These are phyloP conservation scores for Apostichopus leukothele DNA, from an alignment of 53 echinoderm and acorn worm genomes.

Conservation along the genomic window DNA sequence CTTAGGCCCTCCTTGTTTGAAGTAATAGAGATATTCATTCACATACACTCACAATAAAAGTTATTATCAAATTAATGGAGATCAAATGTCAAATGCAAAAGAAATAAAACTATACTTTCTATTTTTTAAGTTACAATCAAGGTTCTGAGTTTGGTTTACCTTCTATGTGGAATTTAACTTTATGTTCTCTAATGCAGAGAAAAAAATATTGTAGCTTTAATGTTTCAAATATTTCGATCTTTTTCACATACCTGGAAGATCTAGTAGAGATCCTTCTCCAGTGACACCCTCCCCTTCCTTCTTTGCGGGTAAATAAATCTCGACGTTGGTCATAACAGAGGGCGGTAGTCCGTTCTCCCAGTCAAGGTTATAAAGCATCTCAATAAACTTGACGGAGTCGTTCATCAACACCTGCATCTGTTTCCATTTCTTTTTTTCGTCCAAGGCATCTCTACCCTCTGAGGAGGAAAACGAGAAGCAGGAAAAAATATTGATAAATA, in stretches of 20 bases:
- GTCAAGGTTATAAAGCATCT: constrained; percentile 68
- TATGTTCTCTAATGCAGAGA: too few relatives aligned
- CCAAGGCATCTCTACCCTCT: constrained; percentile 81
- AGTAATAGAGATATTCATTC: background rate
- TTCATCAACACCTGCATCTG: constrained; percentile 85
- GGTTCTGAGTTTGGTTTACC: too few relatives aligned
- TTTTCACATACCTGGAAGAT: constrained; percentile 67
- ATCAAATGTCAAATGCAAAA: too few relatives aligned
- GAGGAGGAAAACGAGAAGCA: background rate
- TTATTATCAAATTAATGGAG: too few relatives aligned
- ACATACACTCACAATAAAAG: too few relatives aligned
- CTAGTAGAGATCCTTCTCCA: constrained; percentile 93
- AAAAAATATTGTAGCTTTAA: too few relatives aligned
- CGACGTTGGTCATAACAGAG: constrained; percentile 67
- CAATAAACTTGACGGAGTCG: constrained; percentile 94
- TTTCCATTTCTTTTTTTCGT: constrained; percentile 92
- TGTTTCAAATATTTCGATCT: too few relatives aligned
- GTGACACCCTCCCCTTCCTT: constrained; percentile 91
- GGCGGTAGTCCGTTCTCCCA: constrained; percentile 91
- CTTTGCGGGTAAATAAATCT: constrained; percentile 76
- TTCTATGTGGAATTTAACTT: too few relatives aligned
- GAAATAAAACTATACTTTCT: too few relatives aligned
- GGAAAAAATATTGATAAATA: background rate
- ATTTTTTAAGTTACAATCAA: too few relatives aligned
- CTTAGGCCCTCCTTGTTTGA: constrained; percentile 62